A percentile compares a stretch with the other conserved stretches of the same genome.
These are phyloP conservation scores for Phylloscopus collybita DNA, from an alignment of 2,797 vertebrate species.

Conservation along the genomic window DNA sequence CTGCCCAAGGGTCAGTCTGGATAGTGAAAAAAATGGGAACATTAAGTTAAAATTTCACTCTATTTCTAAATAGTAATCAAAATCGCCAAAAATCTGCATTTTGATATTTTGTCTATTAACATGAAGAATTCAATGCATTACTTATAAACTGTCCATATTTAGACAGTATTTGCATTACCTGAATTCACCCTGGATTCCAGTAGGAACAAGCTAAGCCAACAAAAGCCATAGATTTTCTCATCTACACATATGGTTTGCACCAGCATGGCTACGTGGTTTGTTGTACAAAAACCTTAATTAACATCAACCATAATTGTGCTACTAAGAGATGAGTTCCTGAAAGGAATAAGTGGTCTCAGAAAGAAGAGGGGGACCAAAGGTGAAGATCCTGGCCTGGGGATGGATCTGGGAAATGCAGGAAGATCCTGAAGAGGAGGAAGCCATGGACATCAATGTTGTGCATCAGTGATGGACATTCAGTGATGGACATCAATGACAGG, in stretches of 20 bases:
- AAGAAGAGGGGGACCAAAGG: neutral
- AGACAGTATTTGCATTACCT: neutral
- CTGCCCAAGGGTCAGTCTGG: neutral
- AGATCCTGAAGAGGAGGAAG: neutral
- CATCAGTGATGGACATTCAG: neutral
- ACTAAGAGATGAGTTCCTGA: neutral
- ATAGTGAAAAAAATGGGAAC: neutral
- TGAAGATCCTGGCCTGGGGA: neutral
- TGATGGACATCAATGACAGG: neutral
- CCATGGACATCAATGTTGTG: neutral
- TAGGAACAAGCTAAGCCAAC: neutral
- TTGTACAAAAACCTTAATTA: neutral
- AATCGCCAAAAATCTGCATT: neutral
- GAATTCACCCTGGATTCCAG: neutral
- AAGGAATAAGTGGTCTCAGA: neutral
- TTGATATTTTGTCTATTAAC: neutral
- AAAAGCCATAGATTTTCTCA: neutral
- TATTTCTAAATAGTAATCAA: neutral
- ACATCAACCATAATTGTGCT: neutral
- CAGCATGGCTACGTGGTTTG: neutral
- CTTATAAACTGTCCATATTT: neutral
- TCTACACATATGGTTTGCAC: neutral
- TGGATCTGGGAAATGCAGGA: neutral
- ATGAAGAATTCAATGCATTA: neutral
- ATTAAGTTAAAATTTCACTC: neutral